phyloP scores from a whole-genome alignment of 2,797 vertebrate genomes.

The Onychomys leucogaster region DNA sequence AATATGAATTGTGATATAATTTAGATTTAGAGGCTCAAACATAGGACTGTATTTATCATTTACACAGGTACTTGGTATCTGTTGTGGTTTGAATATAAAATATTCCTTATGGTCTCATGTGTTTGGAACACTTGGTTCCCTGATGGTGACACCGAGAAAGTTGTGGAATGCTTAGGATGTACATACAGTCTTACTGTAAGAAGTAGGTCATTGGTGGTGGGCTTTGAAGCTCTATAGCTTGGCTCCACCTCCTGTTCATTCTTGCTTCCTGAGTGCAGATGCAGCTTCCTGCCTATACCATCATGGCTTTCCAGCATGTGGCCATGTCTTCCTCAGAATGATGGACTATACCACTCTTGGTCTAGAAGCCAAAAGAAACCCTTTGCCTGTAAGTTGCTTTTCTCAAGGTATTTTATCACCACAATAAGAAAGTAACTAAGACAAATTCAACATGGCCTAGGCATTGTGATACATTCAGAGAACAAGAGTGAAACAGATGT shows the following conservation, averaged over 20 bases:
- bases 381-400: background rate
- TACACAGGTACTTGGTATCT: background rate
- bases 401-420: background rate
- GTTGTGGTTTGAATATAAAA: background rate
- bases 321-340: background rate
- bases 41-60: background rate
- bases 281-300: background rate
- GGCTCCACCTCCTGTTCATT: background rate
- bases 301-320: background rate
- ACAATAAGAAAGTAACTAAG: background rate
- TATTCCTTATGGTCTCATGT: background rate
- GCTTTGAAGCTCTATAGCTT: background rate
- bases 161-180: background rate
- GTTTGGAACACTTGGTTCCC: background rate
- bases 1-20: background rate
- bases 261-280: background rate
- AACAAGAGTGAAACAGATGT: background rate
- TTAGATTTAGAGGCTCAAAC: background rate
- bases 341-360: background rate
- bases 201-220: background rate
- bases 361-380: background rate
- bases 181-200: background rate
- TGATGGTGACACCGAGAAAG: background rate
- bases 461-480: background rate
- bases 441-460: background rate